These are phyloP conservation scores for Archips crataeganus DNA, from an alignment of 2,888 invertebrate species.

Conservation along the genomic window DNA sequence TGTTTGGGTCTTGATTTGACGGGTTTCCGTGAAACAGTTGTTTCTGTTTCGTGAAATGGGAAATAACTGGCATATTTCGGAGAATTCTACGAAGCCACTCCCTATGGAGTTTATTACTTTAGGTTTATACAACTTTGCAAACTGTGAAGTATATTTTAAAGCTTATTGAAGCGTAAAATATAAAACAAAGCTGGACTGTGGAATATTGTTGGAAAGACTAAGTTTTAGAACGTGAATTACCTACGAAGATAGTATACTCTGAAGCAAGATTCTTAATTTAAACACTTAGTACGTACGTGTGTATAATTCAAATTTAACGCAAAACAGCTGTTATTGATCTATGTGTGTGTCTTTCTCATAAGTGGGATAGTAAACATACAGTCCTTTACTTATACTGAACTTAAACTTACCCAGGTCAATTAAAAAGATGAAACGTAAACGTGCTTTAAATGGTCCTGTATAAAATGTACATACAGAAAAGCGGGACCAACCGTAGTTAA, in stretches of 20 bases:
- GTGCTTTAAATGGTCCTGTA: background rate
- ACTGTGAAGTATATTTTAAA: background rate
- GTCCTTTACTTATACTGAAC: background rate
- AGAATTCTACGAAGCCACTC: background rate
- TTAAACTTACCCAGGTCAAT: background rate
- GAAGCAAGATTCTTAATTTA: too few relatives aligned
- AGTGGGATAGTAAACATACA: background rate
- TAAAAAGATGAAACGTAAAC: background rate
- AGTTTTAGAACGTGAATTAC: too few relatives aligned
- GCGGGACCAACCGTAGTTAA: background rate
- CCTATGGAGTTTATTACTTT: background rate
- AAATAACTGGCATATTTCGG: background rate
- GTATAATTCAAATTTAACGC: too few relatives aligned
- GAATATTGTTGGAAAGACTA: background rate
- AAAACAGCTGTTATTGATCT: too few relatives aligned
- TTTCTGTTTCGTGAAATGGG: constrained; percentile 6
- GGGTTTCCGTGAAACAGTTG: constrained; percentile 5
- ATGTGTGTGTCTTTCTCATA: too few relatives aligned
- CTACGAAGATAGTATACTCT: too few relatives aligned
- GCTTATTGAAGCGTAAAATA: background rate
- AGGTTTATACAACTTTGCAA: background rate
- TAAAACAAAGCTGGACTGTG: background rate
- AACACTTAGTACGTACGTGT: too few relatives aligned
- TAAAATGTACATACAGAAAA: background rate
- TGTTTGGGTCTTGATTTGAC: constrained; percentile 3